Evolutionary conservation across 2,113 vertebrate genomes (phyloP).

Genomic region (Felis chaus): DNA sequence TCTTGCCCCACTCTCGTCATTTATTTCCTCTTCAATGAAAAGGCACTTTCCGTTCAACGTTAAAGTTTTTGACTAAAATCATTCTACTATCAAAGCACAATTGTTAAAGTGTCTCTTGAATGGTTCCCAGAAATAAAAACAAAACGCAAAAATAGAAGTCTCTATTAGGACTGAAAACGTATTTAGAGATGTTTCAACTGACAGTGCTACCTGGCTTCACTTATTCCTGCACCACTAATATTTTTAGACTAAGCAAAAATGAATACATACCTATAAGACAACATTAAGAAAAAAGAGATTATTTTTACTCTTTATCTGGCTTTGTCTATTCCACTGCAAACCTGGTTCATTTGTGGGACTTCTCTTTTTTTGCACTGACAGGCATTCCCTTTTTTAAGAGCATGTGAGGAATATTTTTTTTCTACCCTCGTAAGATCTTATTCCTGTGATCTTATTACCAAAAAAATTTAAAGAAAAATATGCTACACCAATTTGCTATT

Average conservation of each 20-base stretch:
- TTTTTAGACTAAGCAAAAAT: conserved; percentile 11
- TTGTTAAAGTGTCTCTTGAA: not conserved
- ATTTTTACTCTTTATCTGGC: not conserved
- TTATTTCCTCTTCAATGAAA: conserved; percentile 32
- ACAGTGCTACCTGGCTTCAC: not conserved
- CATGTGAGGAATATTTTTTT: not conserved
- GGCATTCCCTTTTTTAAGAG: not conserved
- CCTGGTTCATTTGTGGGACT: not conserved
- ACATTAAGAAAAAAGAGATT: not conserved
- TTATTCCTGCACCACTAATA: not conserved
- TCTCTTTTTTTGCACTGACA: not conserved
- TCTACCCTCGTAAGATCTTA: not conserved
- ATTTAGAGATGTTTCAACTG: not conserved
- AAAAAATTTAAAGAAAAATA: not conserved
- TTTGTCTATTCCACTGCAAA: not conserved
- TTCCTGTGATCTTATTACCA: not conserved
- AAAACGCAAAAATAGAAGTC: not conserved
- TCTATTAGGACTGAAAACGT: not conserved
- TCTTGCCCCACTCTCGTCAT: not conserved
- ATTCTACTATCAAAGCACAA: not conserved
- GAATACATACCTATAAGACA: not conserved
- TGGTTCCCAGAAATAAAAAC: conserved; percentile 13
- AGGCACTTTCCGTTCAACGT: not conserved
- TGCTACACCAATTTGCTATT: not conserved
- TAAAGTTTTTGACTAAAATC: not conserved